Percentiles rank a stretch among this genome's conserved stretches.
phyloP scores from a whole-genome alignment of 2,113 vertebrate genomes.

The Pipra filicauda region DNA sequence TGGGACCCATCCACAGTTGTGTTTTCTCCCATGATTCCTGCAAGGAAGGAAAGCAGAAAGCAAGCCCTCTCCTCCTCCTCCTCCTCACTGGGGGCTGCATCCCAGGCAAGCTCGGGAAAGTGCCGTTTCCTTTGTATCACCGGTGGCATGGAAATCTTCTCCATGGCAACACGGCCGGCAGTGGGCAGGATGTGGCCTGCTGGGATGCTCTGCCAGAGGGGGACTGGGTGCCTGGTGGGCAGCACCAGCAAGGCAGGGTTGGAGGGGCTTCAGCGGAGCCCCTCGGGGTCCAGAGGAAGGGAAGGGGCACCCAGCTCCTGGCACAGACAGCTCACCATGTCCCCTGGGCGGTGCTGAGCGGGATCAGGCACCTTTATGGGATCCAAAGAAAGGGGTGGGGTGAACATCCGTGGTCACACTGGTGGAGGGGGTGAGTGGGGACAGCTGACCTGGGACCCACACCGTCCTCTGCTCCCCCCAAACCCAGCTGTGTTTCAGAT shows the following conservation, averaged over 20 bases:
- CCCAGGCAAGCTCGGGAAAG: constrained; percentile 39
- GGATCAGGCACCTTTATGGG: fast-evolving
- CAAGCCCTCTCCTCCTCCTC: neutral
- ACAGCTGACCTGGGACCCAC: neutral
- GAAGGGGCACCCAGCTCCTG: fast-evolving
- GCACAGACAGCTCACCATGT: fast-evolving
- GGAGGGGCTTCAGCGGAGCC: neutral
- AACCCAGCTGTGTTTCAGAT: fast-evolving
- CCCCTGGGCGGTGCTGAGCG: fast-evolving
- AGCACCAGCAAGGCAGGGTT: neutral
- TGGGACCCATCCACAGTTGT: fast-evolving
- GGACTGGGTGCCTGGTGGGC: fast-evolving
- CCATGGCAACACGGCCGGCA: constrained; percentile 62
- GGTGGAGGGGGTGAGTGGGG: neutral
- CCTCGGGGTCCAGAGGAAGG: fast-evolving
- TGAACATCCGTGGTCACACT: fast-evolving
- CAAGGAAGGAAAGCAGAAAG: neutral
- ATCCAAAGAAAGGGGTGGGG: fast-evolving
- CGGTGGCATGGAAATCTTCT: constrained; percentile 21
- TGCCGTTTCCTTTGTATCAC: constrained; percentile 21
- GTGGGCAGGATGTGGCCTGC: neutral
- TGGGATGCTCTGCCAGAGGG: neutral
- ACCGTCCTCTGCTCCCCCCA: neutral
- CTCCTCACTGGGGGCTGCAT: neutral
- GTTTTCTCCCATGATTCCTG: neutral